A percentile compares a stretch with the other conserved stretches of the same genome.
phyloP scores from a whole-genome alignment of 2,113 vertebrate genomes.

The Dasypus novemcinctus region DNA sequence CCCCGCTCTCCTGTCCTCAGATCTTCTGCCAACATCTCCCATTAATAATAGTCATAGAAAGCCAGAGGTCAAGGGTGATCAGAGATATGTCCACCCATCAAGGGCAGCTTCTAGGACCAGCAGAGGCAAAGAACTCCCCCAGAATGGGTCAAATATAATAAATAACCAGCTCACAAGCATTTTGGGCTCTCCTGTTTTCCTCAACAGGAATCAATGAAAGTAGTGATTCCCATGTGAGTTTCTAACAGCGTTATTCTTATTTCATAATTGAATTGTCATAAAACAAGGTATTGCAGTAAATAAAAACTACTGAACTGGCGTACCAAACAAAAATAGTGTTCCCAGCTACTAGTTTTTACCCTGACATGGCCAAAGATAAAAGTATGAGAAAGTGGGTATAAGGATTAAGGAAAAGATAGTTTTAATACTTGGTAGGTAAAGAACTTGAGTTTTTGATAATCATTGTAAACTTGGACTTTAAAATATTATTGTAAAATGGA shows the following conservation, averaged over 20 bases:
- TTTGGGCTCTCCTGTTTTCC: neutral
- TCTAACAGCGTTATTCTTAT: neutral
- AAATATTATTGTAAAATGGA: neutral
- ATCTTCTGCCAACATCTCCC: rapidly evolving
- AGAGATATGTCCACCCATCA: rapidly evolving
- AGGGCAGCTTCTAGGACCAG: neutral
- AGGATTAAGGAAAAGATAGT: neutral
- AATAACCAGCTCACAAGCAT: too few species aligned
- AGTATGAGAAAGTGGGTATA: neutral
- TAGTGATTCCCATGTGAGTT: neutral
- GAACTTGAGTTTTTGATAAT: neutral
- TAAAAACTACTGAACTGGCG: neutral
- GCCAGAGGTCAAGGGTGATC: neutral
- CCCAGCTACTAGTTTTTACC: neutral
- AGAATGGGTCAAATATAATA: neutral
- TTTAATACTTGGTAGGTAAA: neutral
- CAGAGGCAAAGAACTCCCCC: neutral
- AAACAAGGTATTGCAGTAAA: neutral
- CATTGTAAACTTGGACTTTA: neutral
- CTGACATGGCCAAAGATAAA: neutral
- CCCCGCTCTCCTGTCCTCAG: neutral
- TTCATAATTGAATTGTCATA: neutral
- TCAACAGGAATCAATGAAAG: neutral
- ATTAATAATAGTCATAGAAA: neutral
- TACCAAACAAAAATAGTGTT: neutral